Base-by-base conservation (phyloP, 35 echinoderm and acorn worm species). In the Diadema setosum region DNA sequence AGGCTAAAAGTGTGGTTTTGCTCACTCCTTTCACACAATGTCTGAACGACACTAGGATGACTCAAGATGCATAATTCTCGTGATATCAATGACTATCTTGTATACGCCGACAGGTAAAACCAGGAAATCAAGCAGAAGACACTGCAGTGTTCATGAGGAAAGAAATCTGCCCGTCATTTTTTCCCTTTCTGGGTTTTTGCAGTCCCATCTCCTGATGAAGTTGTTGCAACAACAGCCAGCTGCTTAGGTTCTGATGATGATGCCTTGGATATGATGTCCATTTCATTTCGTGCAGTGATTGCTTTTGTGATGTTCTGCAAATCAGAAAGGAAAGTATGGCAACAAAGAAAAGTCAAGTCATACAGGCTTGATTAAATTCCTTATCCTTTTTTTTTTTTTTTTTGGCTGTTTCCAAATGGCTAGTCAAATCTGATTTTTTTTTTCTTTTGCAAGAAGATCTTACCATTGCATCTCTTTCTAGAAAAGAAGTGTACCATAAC, bases 291-390 rank as follows among this genome's bases (percentile, higher is more conserved):
- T 8, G 35, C 29, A 36, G 35, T 78, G 73, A 78, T 78, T 39
- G 73, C 73, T 42, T 78, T 78, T 2, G 73, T 17, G 73, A 78
- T 78, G 30, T 78, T 78, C 73, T 78, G 73, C 33, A 14, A 78
- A n/a, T 15, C 11, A 29, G 36, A 67, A 5, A 12, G 18, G 27
- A n/a, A 67, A 1, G 63, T 67, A 33, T 4, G 3, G n/a, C n/a
- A n/a, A n/a, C n/a, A n/a, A n/a, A n/a, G n/a, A n/a, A n/a, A n/a
- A n/a, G n/a, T n/a, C n/a, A n/a, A n/a, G n/a, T n/a, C n/a, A n/a
- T n/a, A n/a, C n/a, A n/a, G n/a, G n/a, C n/a, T n/a, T n/a, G n/a
- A n/a, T n/a, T n/a, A n/a, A n/a, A n/a, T n/a, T n/a, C n/a, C n/a
- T n/a, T n/a, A n/a, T n/a, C n/a, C n/a, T n/a, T n/a, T n/a, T n/a